These are phyloP conservation scores for Drosophila ohnishii DNA, from an alignment of 1,140 invertebrate species.

Conservation along the genomic window DNA sequence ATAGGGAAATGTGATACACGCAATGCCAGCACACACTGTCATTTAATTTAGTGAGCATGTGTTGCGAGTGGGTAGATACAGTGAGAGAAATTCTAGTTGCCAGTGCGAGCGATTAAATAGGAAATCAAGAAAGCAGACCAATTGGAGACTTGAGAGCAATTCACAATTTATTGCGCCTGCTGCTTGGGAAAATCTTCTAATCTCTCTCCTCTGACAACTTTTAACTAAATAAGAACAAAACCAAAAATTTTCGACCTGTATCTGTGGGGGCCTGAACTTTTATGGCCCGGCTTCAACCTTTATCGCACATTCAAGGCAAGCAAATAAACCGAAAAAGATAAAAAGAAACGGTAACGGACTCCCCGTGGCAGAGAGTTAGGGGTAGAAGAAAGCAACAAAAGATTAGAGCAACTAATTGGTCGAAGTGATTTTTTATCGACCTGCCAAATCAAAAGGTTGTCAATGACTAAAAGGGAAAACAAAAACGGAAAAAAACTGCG, in stretches of 20 bases:
- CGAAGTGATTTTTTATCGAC: constrained; percentile 67
- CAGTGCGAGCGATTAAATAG: not conserved
- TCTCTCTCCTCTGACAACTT: too few relatives aligned
- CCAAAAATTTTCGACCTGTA: not conserved
- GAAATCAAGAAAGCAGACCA: not conserved
- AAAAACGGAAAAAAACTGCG: not conserved
- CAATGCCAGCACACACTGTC: not conserved
- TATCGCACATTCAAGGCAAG: constrained; percentile 38
- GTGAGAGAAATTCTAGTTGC: not conserved
- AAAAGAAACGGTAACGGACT: not conserved
- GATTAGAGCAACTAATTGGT: constrained; percentile 69
- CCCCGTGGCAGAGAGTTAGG: constrained; percentile 4
- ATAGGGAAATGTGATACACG: constrained; percentile 30
- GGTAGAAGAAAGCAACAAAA: constrained; percentile 33
- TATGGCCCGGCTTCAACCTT: constrained; percentile 38
- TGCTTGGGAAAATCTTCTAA: too few relatives aligned
- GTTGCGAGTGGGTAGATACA: constrained; percentile 4
- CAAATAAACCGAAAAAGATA: constrained; percentile 55
- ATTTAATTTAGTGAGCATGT: not conserved
- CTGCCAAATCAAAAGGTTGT: constrained; percentile 37
- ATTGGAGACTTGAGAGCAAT: too few relatives aligned
- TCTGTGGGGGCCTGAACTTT: constrained; percentile 22
- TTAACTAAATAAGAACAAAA: not conserved
- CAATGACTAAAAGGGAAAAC: not conserved
- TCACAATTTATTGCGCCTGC: too few relatives aligned